Conservation (phyloP, 2,797 vertebrate genomes). For the Anisognathus igniventris region DNA sequence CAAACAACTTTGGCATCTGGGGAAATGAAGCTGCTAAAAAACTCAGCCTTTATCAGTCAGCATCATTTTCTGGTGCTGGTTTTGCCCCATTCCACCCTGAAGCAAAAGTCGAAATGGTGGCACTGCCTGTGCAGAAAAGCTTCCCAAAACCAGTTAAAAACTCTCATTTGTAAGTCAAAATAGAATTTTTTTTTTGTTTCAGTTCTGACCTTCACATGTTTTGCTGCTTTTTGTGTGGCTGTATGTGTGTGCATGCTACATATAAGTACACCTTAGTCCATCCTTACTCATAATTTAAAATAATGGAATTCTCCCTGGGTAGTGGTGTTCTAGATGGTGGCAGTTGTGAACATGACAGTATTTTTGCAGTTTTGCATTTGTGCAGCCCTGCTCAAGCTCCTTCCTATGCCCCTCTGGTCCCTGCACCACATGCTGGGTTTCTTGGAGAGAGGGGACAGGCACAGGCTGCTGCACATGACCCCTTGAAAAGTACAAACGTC, state of each 20-base stretch:
- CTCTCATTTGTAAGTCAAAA: not conserved
- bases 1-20: not conserved
- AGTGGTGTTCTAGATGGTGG: not conserved
- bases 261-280: not conserved
- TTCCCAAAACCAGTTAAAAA: not conserved
- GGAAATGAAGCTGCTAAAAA: not conserved
- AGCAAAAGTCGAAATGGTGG: not conserved
- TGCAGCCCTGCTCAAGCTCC: not conserved
- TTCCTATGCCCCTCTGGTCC: not conserved
- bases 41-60: accelerated
- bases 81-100: not conserved
- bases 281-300: not conserved
- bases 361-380: not conserved
- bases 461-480: not conserved
- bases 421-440: not conserved
- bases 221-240: not conserved
- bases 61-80: not conserved
- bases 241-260: not conserved
- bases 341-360: not conserved
- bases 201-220: not conserved
- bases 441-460: not conserved
- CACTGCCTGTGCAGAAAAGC: not conserved
- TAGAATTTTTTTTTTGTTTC: accelerated
- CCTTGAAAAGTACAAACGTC: not conserved
- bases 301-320: not conserved